phyloP scores from a whole-genome alignment of 2,113 vertebrate species.

The Marmota flaviventris region DNA sequence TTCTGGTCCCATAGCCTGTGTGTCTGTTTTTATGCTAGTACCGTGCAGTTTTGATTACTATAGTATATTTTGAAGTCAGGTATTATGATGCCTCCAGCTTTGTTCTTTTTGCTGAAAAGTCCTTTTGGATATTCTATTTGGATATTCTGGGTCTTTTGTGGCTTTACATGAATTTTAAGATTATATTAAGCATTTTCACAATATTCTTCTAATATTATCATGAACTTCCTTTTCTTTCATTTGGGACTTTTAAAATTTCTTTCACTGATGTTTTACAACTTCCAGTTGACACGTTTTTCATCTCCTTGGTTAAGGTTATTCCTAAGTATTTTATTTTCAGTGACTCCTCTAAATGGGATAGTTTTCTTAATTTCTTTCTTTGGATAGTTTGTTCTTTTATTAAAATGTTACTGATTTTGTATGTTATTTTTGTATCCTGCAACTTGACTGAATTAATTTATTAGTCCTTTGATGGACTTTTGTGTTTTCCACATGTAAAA shows the following conservation, averaged over 20 bases:
- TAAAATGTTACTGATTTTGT: too few relatives aligned
- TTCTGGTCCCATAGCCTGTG: too few relatives aligned
- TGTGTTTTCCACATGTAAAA: too few relatives aligned
- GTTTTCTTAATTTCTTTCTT: not conserved
- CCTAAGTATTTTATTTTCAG: not conserved
- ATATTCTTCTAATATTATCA: not conserved
- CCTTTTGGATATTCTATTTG: not conserved
- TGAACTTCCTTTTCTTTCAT: not conserved
- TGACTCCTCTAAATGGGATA: not conserved
- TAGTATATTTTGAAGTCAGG: not conserved
- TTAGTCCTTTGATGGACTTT: too few relatives aligned
- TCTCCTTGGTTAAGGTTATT: too few relatives aligned
- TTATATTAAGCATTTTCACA: too few relatives aligned
- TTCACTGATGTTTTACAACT: too few relatives aligned
- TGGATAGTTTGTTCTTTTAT: not conserved
- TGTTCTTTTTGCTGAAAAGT: not conserved
- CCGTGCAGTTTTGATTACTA: too few relatives aligned
- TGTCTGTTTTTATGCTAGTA: too few relatives aligned
- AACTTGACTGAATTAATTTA: too few relatives aligned
- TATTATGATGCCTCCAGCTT: not conserved
- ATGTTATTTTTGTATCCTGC: too few relatives aligned
- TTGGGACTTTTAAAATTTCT: not conserved
- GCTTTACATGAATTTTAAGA: too few relatives aligned
- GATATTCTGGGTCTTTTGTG: not conserved
- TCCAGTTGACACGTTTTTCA: not conserved